Conservation (phyloP, 1,140 invertebrate genomes). For the Bombus pascuorum region DNA sequence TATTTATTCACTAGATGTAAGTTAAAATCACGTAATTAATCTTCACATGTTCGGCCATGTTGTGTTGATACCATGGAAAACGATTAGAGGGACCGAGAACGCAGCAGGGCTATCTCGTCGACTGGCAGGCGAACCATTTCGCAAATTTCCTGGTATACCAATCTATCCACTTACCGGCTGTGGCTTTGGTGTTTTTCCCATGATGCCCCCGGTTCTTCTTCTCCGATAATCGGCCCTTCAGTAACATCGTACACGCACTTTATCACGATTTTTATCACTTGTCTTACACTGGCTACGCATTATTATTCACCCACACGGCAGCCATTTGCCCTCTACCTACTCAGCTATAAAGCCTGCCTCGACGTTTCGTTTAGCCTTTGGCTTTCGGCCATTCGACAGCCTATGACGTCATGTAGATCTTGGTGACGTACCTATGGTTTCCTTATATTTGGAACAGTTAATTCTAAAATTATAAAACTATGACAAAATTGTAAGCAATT, state of each 20-base stretch:
- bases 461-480: background rate
- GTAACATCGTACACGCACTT: conserved; percentile 76
- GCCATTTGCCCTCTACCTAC: conserved; percentile 77
- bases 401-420: conserved; percentile 68
- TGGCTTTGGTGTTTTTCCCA: conserved; percentile 76
- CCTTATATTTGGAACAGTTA: background rate
- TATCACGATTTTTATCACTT: conserved; percentile 62
- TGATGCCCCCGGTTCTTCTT: conserved; percentile 77
- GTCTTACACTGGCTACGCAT: conserved; percentile 72
- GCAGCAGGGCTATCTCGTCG: conserved; percentile 66
- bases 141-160: conserved; percentile 56
- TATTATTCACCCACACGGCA: conserved; percentile 74
- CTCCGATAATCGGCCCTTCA: conserved; percentile 73
- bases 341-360: conserved; percentile 53
- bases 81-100: conserved; percentile 61
- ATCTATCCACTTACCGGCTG: conserved; percentile 78
- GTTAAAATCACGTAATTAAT: conserved; percentile 18
- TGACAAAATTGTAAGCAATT: background rate
- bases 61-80: conserved; percentile 67
- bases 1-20: background rate
- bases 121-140: conserved; percentile 68
- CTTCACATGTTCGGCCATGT: conserved; percentile 43
- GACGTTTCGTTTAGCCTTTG: conserved; percentile 72
- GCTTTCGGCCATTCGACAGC: conserved; percentile 66
- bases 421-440: conserved; percentile 19